Conservation (phyloP, 2,888 invertebrate genomes). For the Timema podura region DNA sequence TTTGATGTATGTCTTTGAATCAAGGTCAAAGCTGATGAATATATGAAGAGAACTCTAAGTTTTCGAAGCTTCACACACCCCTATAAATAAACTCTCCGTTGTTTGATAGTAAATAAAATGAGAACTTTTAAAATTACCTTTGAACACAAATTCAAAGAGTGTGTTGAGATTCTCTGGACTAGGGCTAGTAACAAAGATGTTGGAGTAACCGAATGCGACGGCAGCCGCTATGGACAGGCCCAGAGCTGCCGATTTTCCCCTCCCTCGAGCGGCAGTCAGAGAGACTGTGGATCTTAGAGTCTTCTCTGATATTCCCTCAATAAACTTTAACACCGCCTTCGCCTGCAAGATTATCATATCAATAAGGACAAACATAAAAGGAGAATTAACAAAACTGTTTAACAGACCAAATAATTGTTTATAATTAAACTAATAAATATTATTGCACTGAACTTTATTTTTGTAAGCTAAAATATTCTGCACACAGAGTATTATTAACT, state of each 20-base stretch:
- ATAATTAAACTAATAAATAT: no score
- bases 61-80: no score
- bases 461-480: neutral
- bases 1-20: no score
- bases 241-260: conserved; percentile 97
- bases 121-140: no score
- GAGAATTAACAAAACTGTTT: no score
- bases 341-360: no score
- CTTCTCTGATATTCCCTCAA: conserved; percentile 94
- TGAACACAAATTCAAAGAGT: conserved; percentile 93
- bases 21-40: no score
- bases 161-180: conserved; percentile 98
- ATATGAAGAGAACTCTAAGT: no score
- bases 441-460: neutral
- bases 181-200: conserved; percentile 96
- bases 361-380: no score
- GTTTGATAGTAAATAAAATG: no score
- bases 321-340: conserved; percentile 85
- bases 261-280: conserved; percentile 91
- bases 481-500: neutral
- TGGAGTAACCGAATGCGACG: conserved; percentile 80
- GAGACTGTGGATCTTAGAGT: conserved; percentile 83
- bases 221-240: conserved; percentile 88
- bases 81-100: no score
- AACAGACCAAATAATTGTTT: no score